Evolutionary conservation across 1,140 invertebrate genomes (phyloP).

Genomic region (Zeugodacus cucurbitae): DNA sequence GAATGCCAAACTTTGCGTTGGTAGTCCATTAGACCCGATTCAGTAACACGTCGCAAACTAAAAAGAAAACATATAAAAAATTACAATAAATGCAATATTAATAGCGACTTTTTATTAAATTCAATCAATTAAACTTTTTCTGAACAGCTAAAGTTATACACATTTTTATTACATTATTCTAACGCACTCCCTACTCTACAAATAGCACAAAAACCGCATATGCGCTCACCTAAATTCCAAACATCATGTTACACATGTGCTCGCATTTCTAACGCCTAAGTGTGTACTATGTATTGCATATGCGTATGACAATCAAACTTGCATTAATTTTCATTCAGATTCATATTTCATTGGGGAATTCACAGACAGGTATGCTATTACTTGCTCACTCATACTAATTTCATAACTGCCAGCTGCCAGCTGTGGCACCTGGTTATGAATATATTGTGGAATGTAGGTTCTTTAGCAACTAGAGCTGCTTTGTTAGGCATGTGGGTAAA

Average conservation of each 20-base stretch:
- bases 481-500: too few relatives aligned
- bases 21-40: conserved; percentile 67
- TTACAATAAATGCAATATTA: not conserved
- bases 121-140: not conserved
- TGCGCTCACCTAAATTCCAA: not conserved
- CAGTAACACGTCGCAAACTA: conserved; percentile 68
- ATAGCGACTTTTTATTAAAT: not conserved
- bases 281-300: not conserved
- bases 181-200: not conserved
- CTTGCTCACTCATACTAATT: not conserved
- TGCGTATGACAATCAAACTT: not conserved
- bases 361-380: not conserved
- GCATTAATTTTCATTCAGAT: not conserved
- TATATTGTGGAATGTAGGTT: too few relatives aligned
- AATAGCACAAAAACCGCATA: not conserved
- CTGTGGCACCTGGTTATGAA: not conserved
- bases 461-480: too few relatives aligned
- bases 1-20: conserved; percentile 68
- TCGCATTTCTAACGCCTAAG: not conserved
- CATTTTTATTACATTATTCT: not conserved
- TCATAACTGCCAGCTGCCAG: not conserved
- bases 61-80: not conserved
- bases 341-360: conserved; percentile 28
- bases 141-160: not conserved
- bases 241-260: not conserved